These are phyloP conservation scores for Drusus annulatus DNA, from an alignment of 1,140 invertebrate genomes.

Conservation along the genomic window DNA sequence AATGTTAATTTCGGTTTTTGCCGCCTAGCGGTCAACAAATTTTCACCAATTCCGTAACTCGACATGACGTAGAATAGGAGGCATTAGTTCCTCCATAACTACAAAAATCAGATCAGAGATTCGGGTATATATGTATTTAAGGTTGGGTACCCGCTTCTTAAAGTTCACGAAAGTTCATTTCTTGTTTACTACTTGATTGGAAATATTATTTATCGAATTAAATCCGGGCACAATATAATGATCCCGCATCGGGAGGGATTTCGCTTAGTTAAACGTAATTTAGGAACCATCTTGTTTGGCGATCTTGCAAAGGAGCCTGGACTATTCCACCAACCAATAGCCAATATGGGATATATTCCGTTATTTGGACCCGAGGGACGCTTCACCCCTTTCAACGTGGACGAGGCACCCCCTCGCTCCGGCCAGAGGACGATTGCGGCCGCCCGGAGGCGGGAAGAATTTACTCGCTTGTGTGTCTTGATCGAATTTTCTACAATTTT, in stretches of 20 bases:
- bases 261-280: constrained; percentile 20
- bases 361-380: not conserved
- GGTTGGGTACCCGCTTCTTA: no score
- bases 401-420: not conserved
- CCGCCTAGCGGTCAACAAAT: no score
- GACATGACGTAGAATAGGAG: no score
- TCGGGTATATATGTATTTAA: no score
- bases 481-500: constrained; percentile 14
- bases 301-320: not conserved
- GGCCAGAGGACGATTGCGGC: constrained; percentile 20
- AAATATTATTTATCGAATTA: not conserved
- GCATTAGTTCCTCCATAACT: no score
- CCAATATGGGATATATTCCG: constrained; percentile 15
- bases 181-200: no score
- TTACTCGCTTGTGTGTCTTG: not conserved
- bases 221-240: not conserved
- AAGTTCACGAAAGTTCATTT: no score
- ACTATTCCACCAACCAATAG: not conserved
- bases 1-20: no score
- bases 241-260: not conserved
- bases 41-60: no score
- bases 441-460: not conserved
- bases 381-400: not conserved
- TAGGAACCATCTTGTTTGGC: not conserved
- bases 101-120: no score